Evolutionary conservation across 2,888 invertebrate genomes (phyloP), one percentile per base, ranked within the genome.

Genomic region (Epsilonema sp.): DNA sequence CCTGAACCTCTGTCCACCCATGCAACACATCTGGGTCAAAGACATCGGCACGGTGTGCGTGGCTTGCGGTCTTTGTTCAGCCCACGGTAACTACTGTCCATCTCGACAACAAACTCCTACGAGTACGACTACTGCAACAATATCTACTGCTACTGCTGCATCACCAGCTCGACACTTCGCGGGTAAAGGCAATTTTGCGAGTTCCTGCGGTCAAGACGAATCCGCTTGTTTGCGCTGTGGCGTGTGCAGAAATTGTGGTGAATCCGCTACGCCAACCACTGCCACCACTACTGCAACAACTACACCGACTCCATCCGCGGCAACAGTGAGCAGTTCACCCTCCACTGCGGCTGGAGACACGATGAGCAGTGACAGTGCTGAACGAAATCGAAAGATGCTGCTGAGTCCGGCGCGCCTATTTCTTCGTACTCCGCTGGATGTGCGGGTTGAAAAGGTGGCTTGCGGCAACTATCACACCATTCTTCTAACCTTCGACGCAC

Each of bases 381-480:
- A 39, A 39, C 39, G 16, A n/a, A 21, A 51, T 13, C 45, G 51
- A 31, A 51, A 49, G 42, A 52, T 47, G 20, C 48, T 52, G 20
- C 46, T 56, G 4, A 37, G 43, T 2, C 56, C 56, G 8, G 51
- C 55, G 1, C 44, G 55, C 37, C 45, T 56, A 3, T n/a, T 47
- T 16, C 42, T 56, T 22, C 76, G 77, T 22, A 54, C 59, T n/a
- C 53, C 58, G 16, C 60, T 64, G 2, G 68, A 72, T 37, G 77
- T 78, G 1, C 55, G 56, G 52, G 62, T 66, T 24, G 70, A 73
- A 0, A 78, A 82, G 59, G 75, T 94, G 23, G 82, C 86, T 1
- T 84, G 89, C 43, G 94, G 94, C 19, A 86, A 87, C 65, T 86
- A 90, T 67, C 94, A 94, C 67, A 84, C 90, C 0, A 84, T 81